A percentile compares a stretch with the other conserved stretches of the same genome.
These are phyloP conservation scores for Spinus pinus DNA, from an alignment of 2,797 vertebrate species.

Conservation along the genomic window DNA sequence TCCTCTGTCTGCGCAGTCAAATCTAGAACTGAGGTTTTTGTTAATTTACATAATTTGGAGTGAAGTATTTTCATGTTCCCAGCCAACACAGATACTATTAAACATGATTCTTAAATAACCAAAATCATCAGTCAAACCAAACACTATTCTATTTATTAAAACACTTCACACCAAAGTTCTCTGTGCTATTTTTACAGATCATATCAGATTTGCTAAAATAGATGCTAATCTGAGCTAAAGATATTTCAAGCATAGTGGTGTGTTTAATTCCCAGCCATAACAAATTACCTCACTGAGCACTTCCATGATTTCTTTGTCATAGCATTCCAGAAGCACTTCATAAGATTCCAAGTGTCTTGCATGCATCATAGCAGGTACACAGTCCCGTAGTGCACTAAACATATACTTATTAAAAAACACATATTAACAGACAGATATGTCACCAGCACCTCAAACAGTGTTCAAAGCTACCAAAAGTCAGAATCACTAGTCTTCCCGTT, in stretches of 20 bases:
- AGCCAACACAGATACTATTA: background rate
- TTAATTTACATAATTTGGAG: background rate
- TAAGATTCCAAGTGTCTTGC: conserved; percentile 91
- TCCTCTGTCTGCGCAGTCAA: background rate
- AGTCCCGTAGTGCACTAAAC: conserved; percentile 95
- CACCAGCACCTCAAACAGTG: background rate
- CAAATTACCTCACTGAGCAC: conserved; percentile 91
- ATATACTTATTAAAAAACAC: conserved; percentile 84
- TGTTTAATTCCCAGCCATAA: background rate
- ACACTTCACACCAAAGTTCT: background rate
- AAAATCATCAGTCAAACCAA: background rate
- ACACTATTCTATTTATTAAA: background rate
- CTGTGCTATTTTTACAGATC: background rate
- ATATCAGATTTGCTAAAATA: background rate
- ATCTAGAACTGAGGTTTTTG: background rate
- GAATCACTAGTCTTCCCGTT: background rate
- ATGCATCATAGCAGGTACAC: conserved; percentile 91
- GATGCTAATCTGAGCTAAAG: background rate
- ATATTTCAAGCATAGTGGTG: background rate
- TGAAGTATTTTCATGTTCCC: background rate
- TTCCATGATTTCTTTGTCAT: conserved; percentile 94
- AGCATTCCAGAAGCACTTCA: conserved; percentile 89
- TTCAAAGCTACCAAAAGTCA: background rate
- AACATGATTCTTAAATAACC: background rate
- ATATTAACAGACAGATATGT: background rate